Evolutionary conservation across 1,140 invertebrate species (phyloP), one percentile per base, ranked within the genome.

Genomic region (Kradibia gibbosae): DNA sequence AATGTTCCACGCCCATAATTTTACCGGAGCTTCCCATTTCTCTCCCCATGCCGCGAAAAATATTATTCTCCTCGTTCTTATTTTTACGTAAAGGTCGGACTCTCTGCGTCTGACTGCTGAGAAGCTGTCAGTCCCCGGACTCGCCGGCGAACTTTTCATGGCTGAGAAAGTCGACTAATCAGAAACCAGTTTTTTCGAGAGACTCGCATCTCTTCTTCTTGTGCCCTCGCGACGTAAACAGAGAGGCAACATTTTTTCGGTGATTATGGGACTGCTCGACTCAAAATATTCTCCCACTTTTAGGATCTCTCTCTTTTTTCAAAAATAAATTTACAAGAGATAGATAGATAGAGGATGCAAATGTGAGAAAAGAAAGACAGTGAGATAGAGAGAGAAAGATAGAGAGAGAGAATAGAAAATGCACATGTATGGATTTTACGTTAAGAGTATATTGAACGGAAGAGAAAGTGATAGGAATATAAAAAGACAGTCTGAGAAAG

Each of bases 131-230:
- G 80, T 76, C 62, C 45, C 20, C 50, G 65, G 48, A 60, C 65
- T 73, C 78, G 57, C 60, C 62, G n/a, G 73, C 39, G 34, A 71
- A 77, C 80, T 73, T 72, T 82, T 82, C 80, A 70, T 75, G 70
- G 70, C 71, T 74, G 70, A 82, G 81, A 82, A 82, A 82, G 81
- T 79, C 81, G 81, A 78, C 81, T 82, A 82, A 82, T 82, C 81
- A 79, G 71, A 79, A 82, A 82, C 81, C 81, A 78, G 81, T 82
- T 82, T 76, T 78, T 74, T 65, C 67, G 22, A 77, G 55, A 77
- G 57, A 31, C 74, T 76, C 57, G 45, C 65, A 42, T 50, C 65
- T 71, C 75, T 62, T 34, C 36, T 39, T 39, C 55, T 60, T 57
- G 55, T 65, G 25, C 34, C 39, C 73, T 57, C 73, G 20, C 65